Percentiles rank a stretch among this genome's conserved stretches.
These are phyloP conservation scores for Limnephilus marmoratus DNA, from an alignment of 2,888 invertebrate species.

Conservation along the genomic window DNA sequence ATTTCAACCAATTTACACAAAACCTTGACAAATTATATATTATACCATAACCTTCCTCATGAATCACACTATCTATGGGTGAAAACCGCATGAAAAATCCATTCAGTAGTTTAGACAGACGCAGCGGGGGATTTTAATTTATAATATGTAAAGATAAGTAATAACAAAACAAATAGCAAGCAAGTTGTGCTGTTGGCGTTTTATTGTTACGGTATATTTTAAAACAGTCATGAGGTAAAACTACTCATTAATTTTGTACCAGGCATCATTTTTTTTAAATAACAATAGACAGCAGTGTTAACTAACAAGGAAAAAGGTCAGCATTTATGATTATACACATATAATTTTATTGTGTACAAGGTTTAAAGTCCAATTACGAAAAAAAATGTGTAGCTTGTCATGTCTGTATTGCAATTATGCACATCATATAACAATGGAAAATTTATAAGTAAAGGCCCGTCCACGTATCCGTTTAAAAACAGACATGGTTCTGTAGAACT, in stretches of 20 bases:
- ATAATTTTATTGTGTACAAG: not conserved
- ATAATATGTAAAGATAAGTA: not conserved
- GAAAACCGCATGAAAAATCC: too few relatives aligned
- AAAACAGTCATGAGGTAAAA: not conserved
- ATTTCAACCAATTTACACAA: too few relatives aligned
- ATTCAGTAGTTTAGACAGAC: too few relatives aligned
- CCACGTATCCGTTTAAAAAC: too few relatives aligned
- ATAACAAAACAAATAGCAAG: not conserved
- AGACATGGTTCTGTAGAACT: too few relatives aligned
- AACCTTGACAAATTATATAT: too few relatives aligned
- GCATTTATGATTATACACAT: too few relatives aligned
- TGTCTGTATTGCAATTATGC: not conserved
- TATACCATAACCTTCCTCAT: too few relatives aligned
- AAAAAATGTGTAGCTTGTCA: not conserved
- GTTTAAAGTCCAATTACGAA: not conserved
- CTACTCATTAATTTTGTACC: not conserved
- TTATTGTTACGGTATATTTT: not conserved
- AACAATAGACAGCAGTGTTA: too few relatives aligned
- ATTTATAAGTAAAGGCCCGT: not conserved
- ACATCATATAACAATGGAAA: not conserved
- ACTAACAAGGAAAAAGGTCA: not conserved
- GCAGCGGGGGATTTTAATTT: too few relatives aligned
- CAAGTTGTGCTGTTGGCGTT: too few relatives aligned
- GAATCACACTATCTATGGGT: too few relatives aligned
- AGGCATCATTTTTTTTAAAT: not conserved